Base-by-base conservation (phyloP, 2,113 vertebrate species). In the Aldabrachelys gigantea region DNA sequence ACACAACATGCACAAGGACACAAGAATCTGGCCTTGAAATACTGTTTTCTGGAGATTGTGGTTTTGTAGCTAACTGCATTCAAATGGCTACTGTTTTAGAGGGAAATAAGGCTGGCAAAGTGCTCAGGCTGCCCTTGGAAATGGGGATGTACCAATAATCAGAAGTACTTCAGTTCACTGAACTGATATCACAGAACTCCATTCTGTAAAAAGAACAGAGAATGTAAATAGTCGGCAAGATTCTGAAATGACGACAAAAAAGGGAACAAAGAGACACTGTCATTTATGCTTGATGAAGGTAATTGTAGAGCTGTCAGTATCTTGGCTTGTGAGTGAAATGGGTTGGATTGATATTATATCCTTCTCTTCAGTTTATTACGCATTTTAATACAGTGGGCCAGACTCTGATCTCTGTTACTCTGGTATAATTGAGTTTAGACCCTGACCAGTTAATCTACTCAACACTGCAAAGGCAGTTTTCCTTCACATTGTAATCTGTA, bases 301-400 rank as follows among this genome's bases (percentile, higher is more conserved):
- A 93, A 97, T 89, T 93, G 84, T 17, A 89, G 95, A 92, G n/a
- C 93, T 94, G 92, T 97, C 88, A 76, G 86, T 89, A 62, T 75
- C 92, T 87, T 65, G 88, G 81, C n/a, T 92, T 79, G 41, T 47
- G 85, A 88, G 94, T 81, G 87, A 93, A 76, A 6, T 83, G 79
- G 69, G 90, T 65, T 75, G 84, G 95, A 94, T 65, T 80, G 89
- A 62, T 91, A 84, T 80, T 90, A 84, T 79, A 89, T 49, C 80
- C 86, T 89, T 38, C 50, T 6, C 35, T n/a, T 82, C 69, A 75
- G 59, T 50, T 92, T 52, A 89, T 82, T 85, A 38, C 78, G 84
- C 53, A 90, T 80, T 38, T 84, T 56, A 92, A 56, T 9, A 54
- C 31, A 7, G 79, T 41, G 50, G 50, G 53, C 1, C 50, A 78